Evolutionary conservation across 2,797 vertebrate genomes (phyloP), one percentile per base, ranked within the genome.

Genomic region (Danionella dracula): DNA sequence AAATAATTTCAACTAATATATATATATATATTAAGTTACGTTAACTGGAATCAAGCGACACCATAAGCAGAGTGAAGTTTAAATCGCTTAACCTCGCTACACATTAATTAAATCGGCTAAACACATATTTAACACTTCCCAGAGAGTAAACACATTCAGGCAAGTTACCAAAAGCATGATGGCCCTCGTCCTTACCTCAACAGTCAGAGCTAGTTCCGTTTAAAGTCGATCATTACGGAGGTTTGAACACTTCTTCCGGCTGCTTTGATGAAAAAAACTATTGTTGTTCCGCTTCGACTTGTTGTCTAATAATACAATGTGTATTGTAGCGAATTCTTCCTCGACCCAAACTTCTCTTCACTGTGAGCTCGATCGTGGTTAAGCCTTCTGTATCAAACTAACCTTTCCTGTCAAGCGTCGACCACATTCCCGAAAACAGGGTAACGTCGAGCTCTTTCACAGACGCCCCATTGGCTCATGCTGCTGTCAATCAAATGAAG

Each of bases 351-450:
- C 15, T 55, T 46, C 12, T 19, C 35, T 35, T 65, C 9, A 20
- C 16, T 17, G 48, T 4, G 15, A 4, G 5, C 31, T n/a, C 13
- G 4, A 4, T 62, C 38, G 57, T 12, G 13, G 13, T n/a, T 20
- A 19, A 34, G 50, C 12, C 44, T 42, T 56, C 48, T 16, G 10
- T 19, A 71, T 34, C 19, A 66, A n/a, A 64, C 64, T 65, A 66
- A 76, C 70, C 72, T 81, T 91, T 90, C 86, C 88, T 84, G 86
- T 84, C 78, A 90, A 86, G 63, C 20, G 8, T 7, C 81, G 16
- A 50, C 78, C 85, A 78, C 74, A 73, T 88, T 91, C 88, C 88
- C 87, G 89, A 87, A 87, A 90, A 72, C 65, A 58, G 83, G 55
- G 83, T 70, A 60, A 48, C 11, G 8, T 20, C 20, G 2, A 1